Percentiles rank a stretch among this genome's conserved stretches.
These are phyloP conservation scores for Hyles vespertilio DNA, from an alignment of 1,140 invertebrate genomes.

Conservation along the genomic window DNA sequence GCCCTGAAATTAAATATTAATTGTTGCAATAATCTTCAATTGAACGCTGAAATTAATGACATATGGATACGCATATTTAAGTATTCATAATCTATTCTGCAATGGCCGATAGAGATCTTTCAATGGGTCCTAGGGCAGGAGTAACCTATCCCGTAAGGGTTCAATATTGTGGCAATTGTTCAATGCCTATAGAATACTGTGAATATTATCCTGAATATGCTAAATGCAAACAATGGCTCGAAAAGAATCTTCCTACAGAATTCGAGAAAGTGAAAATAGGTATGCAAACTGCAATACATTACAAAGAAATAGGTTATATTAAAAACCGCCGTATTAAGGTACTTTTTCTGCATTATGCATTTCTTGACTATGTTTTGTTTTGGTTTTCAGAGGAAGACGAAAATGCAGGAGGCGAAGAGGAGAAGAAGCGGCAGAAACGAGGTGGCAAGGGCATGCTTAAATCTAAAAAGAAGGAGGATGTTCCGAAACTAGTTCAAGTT, in stretches of 20 bases:
- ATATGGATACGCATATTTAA: too few relatives aligned
- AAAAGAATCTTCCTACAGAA: slow-evolving; percentile 94
- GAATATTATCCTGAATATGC: slow-evolving; percentile 98
- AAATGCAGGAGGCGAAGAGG: slow-evolving; percentile 85
- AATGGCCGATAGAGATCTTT: slow-evolving; percentile 71
- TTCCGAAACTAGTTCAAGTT: slow-evolving; percentile 88
- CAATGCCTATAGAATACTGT: slow-evolving; percentile 96
- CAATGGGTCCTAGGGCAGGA: slow-evolving; percentile 66
- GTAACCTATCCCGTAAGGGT: slow-evolving; percentile 90
- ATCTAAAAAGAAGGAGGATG: slow-evolving; percentile 91
- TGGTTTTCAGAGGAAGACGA: slow-evolving; percentile 77
- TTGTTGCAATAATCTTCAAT: too few relatives aligned
- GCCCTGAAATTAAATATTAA: too few relatives aligned
- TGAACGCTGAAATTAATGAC: too few relatives aligned
- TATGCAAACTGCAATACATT: slow-evolving; percentile 41
- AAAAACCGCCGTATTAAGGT: background rate
- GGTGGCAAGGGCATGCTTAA: slow-evolving; percentile 94
- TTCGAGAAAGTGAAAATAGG: slow-evolving; percentile 91
- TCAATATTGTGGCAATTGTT: slow-evolving; percentile 96
- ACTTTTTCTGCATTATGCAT: background rate
- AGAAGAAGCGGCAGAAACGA: slow-evolving; percentile 94
- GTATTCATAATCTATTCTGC: slow-evolving; percentile 1
- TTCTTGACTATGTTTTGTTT: slow-evolving; percentile 2
- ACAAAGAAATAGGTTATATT: background rate
- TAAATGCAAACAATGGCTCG: slow-evolving; percentile 97